phyloP scores from a whole-genome alignment of 2,113 vertebrate species.

The Pseudorhombus dupliciocellatus region DNA sequence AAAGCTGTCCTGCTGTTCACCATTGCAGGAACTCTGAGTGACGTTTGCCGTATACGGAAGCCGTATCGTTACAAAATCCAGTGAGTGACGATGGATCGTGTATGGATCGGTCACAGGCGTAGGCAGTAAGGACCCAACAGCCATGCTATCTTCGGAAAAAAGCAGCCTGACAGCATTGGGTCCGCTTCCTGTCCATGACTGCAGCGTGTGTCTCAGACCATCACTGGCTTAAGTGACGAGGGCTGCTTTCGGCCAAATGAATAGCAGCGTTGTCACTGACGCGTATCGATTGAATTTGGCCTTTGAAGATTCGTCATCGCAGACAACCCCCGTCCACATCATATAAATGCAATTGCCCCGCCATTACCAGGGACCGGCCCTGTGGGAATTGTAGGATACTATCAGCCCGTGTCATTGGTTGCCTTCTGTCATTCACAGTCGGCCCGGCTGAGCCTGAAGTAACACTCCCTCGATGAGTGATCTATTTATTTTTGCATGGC shows the following conservation, averaged over 20 bases:
- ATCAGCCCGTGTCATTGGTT: slow-evolving; percentile 66
- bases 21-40: neutral
- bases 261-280: slow-evolving; percentile 31
- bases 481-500: slow-evolving; percentile 78
- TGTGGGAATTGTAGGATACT: slow-evolving; percentile 51
- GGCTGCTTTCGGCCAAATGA: slow-evolving; percentile 28
- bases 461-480: slow-evolving; percentile 70
- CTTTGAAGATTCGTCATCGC: slow-evolving; percentile 55
- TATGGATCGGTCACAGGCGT: too few relatives aligned
- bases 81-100: too few relatives aligned
- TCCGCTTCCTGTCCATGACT: too few relatives aligned
- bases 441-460: slow-evolving; percentile 68
- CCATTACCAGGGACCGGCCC: slow-evolving; percentile 42
- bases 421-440: slow-evolving; percentile 53
- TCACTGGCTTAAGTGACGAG: slow-evolving; percentile 27
- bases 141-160: too few relatives aligned
- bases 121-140: too few relatives aligned
- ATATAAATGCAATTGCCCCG: slow-evolving; percentile 45
- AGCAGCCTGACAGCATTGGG: too few relatives aligned
- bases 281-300: slow-evolving; percentile 35
- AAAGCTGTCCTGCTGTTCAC: slow-evolving; percentile 8
- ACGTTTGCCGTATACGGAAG: too few relatives aligned
- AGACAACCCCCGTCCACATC: slow-evolving; percentile 42
- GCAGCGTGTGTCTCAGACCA: slow-evolving; percentile 11
- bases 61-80: too few relatives aligned